phyloP scores from a whole-genome alignment of 2,888 invertebrate genomes.

The Phengaris alcon region DNA sequence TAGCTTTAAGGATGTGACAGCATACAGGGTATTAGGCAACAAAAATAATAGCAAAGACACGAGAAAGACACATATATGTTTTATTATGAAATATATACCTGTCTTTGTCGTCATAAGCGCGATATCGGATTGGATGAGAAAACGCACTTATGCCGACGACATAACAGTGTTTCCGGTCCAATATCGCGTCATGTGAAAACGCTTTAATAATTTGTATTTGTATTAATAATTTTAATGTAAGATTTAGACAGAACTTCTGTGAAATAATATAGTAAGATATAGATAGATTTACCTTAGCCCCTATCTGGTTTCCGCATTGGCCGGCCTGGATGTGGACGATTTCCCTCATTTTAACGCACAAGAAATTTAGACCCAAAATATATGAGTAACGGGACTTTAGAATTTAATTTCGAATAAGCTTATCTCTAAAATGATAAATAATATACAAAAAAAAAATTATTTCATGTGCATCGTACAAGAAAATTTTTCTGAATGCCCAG shows the following conservation, averaged over 20 bases:
- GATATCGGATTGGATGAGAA: no score
- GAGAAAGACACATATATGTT: no score
- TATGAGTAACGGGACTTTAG: constrained; percentile 41
- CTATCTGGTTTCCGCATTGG: constrained; percentile 82
- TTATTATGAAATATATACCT: no score
- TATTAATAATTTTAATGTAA: no score
- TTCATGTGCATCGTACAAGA: constrained; percentile 38
- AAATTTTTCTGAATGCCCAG: constrained; percentile 35
- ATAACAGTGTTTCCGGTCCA: no score
- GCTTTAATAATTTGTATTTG: no score
- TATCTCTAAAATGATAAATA: constrained; percentile 49
- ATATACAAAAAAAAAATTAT: constrained; percentile 39
- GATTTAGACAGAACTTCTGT: background rate
- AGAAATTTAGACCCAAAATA: constrained; percentile 54
- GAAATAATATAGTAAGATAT: background rate
- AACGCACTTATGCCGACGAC: no score
- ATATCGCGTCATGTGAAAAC: no score
- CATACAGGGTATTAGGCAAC: no score
- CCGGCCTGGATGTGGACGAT: constrained; percentile 86
- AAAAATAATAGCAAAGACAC: no score
- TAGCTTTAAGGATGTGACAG: background rate
- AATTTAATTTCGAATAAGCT: constrained; percentile 47
- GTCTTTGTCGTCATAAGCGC: no score
- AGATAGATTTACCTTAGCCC: constrained; percentile 81
- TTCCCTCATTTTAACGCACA: constrained; percentile 82